phyloP scores from a whole-genome alignment of 2,113 vertebrate species.

The Tamias sibiricus region DNA sequence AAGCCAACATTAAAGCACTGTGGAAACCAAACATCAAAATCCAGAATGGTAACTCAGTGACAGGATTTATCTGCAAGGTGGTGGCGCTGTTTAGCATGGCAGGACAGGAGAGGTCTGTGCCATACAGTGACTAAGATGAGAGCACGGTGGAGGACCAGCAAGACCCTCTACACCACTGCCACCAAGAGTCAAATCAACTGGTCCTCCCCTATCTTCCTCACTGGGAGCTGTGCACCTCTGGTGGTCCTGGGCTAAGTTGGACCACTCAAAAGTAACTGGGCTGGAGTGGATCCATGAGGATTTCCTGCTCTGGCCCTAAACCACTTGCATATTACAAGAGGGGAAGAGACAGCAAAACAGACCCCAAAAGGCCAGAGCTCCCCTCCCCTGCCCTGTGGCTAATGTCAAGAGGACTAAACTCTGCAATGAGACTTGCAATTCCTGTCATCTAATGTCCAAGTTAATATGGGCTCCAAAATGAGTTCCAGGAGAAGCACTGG shows the following conservation, averaged over 20 bases:
- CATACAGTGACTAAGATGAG: background rate
- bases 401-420: background rate
- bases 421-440: background rate
- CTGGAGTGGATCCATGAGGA: background rate
- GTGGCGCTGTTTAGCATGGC: background rate
- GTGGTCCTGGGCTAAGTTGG: background rate
- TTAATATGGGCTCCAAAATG: background rate
- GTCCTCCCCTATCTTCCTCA: background rate
- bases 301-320: background rate
- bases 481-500: background rate
- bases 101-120: background rate
- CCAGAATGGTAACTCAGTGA: background rate
- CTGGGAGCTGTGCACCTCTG: background rate
- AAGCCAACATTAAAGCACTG: background rate
- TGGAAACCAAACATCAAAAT: background rate
- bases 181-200: background rate
- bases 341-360: background rate
- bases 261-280: background rate
- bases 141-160: background rate
- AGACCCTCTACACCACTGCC: background rate
- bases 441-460: background rate
- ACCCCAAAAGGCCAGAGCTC: background rate
- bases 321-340: background rate
- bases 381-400: background rate
- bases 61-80: background rate